Evolutionary conservation across 2,797 vertebrate species (phyloP), one percentile per base, ranked within the genome.

Genomic region (Vespertilio murinus): DNA sequence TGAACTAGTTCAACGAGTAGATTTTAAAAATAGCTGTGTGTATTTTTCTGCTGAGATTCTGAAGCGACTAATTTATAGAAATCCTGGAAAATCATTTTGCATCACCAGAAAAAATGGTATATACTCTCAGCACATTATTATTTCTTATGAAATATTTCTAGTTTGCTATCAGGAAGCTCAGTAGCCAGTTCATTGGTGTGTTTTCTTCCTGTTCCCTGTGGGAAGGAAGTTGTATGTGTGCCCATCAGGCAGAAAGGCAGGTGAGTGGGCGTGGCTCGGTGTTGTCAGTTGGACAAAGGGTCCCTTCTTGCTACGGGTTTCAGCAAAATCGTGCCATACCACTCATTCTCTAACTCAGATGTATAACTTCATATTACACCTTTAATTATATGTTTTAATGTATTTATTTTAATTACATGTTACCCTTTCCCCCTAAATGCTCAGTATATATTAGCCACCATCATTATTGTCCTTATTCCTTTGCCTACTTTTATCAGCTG

Each of bases 1-100:
- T 69, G 61, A 83, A 67, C 33, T 40, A 67, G 33, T 94, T 71
- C 25, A 73, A 7, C 11, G 18, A 56, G 12, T 45, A 61, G 14
- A 74, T 40, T 90, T 69, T 81, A 70, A 18, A 22, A 49, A 87
- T 54, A 61, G 35, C 52, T 74, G 3, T 6, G 1, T 71, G 22
- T 88, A 14, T 90, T 88, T 94, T 94, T 74, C 64, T 79, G 16
- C n/a, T 92, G 86, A 91, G 82, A 94, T 81, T 90, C 49, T 75
- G 35, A 94, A 90, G 42, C 61, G 33, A 93, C n/a, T 49, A 30
- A 79, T 83, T 80, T n/a, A 28, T n/a, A 56, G 42, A 87, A 93
- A 95, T 70, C 47, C 65, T 33, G 8, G 64, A 81, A 85, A 85
- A 33, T 11, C 40, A 64, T 13, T 82, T 87, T 52, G 12, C 11